These are phyloP conservation scores for Porites rus DNA, from an alignment of 92 coral and sea anemone species.

Conservation along the genomic window DNA sequence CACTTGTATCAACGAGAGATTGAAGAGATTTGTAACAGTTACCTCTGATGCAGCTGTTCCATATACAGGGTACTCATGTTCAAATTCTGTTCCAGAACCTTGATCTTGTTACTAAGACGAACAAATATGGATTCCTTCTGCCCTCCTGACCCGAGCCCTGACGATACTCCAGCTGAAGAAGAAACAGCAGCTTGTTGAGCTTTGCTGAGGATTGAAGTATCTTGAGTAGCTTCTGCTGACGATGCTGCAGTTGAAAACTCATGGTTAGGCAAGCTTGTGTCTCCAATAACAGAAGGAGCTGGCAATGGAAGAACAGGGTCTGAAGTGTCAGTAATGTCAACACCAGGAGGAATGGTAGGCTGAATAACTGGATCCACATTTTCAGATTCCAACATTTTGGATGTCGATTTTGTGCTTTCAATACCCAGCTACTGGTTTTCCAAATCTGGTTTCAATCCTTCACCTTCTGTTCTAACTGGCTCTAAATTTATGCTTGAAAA, in stretches of 20 bases:
- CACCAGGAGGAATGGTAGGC: conserved; percentile 7
- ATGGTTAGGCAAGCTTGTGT: conserved; percentile 11
- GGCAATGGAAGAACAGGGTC: conserved; percentile 60
- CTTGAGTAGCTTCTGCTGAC: conserved; percentile 18
- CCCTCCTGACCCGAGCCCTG: conserved; percentile 72
- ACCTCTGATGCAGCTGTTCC: conserved; percentile 98
- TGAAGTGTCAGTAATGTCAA: conserved; percentile 28
- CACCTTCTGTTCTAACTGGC: not conserved
- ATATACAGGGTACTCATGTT: conserved; percentile 93
- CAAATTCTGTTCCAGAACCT: conserved; percentile 94
- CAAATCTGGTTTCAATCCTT: conserved; percentile 24
- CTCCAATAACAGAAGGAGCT: conserved; percentile 53
- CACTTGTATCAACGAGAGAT: not conserved
- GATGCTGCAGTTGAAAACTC: conserved; percentile 5
- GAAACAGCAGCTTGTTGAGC: conserved; percentile 51
- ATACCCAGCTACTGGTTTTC: not conserved
- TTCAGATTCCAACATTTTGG: conserved; percentile 5
- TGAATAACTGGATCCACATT: conserved; percentile 15
- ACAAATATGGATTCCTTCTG: conserved; percentile 99
- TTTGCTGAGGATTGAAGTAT: conserved; percentile 45
- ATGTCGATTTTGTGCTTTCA: not conserved
- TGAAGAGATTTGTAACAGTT: not conserved
- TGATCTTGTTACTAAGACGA: conserved; percentile 96
- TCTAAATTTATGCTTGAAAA: not conserved
- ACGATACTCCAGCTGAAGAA: conserved; percentile 45